Evolutionary conservation across 2,888 invertebrate genomes (phyloP).

Genomic region (Tenodera sinensis): DNA sequence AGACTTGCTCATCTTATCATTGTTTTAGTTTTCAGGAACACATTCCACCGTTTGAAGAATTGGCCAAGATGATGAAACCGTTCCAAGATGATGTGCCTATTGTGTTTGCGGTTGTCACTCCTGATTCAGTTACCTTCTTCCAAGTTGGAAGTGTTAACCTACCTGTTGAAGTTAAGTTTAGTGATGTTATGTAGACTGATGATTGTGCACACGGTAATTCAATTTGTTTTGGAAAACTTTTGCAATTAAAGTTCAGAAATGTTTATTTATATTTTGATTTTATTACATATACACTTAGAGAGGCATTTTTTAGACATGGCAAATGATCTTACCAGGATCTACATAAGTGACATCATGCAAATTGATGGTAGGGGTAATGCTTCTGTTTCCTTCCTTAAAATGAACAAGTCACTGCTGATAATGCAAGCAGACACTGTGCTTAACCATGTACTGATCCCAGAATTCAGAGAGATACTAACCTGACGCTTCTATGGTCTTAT

Average conservation of each 20-base stretch:
- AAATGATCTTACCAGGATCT: no score
- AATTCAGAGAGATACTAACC: no score
- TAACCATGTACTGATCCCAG: no score
- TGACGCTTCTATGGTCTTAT: no score
- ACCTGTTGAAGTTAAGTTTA: neutral
- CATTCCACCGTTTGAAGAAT: neutral
- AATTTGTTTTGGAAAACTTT: neutral
- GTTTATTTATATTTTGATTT: neutral
- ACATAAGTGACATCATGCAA: no score
- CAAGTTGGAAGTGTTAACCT: constrained; percentile 29
- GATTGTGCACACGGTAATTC: neutral
- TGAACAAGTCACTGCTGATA: no score
- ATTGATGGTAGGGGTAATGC: no score
- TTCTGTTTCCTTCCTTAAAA: no score
- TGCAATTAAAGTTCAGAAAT: neutral
- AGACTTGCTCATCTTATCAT: neutral
- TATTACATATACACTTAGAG: neutral
- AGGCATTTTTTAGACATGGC: no score
- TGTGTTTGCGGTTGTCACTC: constrained; percentile 49
- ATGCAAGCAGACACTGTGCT: no score
- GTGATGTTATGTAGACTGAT: neutral
- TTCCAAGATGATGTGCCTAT: constrained; percentile 42
- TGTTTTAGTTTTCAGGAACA: neutral
- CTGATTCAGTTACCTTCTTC: constrained; percentile 47
- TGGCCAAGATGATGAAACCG: neutral